Base-by-base conservation (phyloP, 2,797 vertebrate genomes). In the Sus cebifrons region DNA sequence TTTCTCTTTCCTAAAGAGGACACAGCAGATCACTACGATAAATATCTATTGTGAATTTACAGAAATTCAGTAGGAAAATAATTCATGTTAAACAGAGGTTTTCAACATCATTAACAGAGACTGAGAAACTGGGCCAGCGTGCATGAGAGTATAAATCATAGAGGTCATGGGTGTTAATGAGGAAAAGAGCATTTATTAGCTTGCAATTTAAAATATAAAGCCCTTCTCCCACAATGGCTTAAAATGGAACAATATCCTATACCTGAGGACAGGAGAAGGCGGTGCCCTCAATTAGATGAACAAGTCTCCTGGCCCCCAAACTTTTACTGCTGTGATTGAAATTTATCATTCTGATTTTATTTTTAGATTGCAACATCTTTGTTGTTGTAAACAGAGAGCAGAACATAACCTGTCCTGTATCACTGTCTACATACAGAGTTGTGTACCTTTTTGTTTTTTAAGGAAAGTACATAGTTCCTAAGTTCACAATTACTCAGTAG, bases 91-190 rank as follows among this genome's bases (percentile, higher is more conserved):
- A 91, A 71, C 58, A 90, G 93, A 91, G 77, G 91, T 92, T 95
- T 71, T 94, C 84, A 70, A 67, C 73, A 96, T 94, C 83, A 98
- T 96, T 97, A 97, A 90, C 29, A 82, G 91, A 93, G 25, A 79
- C 91, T 62, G 75, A 91, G 84, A 96, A 97, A 97, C n/a, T 97
- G 86, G 96, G 95, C 95, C 98, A 97, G 96, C 92, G 74, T 88
- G 67, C 64, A 36, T 49, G 29, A 75, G 71, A 93, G 74, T 74
- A 75, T 62, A 91, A 89, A 96, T 97, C 95, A 86, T 44, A 96
- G 93, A 97, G 97, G 96, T 97, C 97, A 87, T 64, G 58, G 6
- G 73, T 97, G 97, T 97, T 97, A 97, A 97, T 97, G 97, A 97
- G 96, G 94, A 97, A 97, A 96, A 91, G 96, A 96, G 75, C 89